A percentile compares a stretch with the other conserved stretches of the same genome.
Conservation (phyloP, 1,140 invertebrate species). For the Euborellia annulipes region DNA sequence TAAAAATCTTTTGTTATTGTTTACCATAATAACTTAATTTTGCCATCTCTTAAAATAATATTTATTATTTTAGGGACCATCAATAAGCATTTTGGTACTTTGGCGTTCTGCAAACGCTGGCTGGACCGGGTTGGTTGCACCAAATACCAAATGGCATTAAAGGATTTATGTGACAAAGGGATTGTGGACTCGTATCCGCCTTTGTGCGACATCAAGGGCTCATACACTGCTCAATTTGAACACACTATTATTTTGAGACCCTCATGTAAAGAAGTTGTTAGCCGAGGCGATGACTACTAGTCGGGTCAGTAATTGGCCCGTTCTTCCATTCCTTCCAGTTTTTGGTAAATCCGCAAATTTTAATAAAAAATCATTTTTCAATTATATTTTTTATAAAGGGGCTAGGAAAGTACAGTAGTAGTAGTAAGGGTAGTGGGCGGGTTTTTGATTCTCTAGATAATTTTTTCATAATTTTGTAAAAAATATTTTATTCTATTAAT, state of each 20-base stretch:
- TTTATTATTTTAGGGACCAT: constrained; percentile 48
- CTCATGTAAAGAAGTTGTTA: constrained; percentile 97
- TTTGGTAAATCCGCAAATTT: too few relatives aligned
- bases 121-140: constrained; percentile 90
- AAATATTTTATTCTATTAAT: too few relatives aligned
- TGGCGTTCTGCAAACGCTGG: constrained; percentile 99
- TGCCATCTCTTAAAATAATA: too few relatives aligned
- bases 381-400: too few relatives aligned
- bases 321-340: too few relatives aligned
- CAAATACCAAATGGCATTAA: constrained; percentile 96
- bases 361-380: too few relatives aligned
- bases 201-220: constrained; percentile 92
- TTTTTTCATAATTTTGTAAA: too few relatives aligned
- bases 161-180: constrained; percentile 92
- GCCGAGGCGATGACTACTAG: constrained; percentile 91
- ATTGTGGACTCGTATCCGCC: constrained; percentile 97
- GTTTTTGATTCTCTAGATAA: too few relatives aligned
- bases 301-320: neutral
- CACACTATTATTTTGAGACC: constrained; percentile 95
- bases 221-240: constrained; percentile 98
- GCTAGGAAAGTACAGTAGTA: too few relatives aligned
- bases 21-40: too few relatives aligned
- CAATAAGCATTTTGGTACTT: constrained; percentile 94
- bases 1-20: too few relatives aligned
- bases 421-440: too few relatives aligned